Base-by-base conservation (phyloP, 2,797 vertebrate species). In the Artibeus lituratus region DNA sequence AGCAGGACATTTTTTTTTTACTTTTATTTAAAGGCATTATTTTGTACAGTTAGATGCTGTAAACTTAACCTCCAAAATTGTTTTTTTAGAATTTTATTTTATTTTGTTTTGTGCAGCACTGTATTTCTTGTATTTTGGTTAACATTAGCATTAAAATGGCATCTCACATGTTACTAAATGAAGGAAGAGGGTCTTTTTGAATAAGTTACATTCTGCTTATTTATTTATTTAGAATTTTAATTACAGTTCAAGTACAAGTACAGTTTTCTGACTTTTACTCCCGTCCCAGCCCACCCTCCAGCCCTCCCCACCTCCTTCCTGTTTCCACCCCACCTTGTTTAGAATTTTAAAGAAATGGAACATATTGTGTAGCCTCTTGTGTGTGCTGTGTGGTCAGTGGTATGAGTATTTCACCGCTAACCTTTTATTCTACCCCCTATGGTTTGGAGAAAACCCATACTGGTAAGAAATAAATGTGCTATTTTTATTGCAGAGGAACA, bases 131-230 rank as follows among this genome's bases (percentile, higher is more conserved):
- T 72, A 42, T 83, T 94, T 87, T 95, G 91, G 89, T 91, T 96
- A 98, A 97, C 1, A 42, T 42, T 42, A 42, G 4, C 39, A 42
- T 42, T 42, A 42, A 42, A 42, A 42, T 42, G 4, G 7, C 7
- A 42, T 7, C 39, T 42, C 39, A 42, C 39, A 42, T 42, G 39
- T 42, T 42, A 42, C 39, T 15, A 88, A 98, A 97, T 95, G 97
- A 97, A 51, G 92, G 87, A 89, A 96, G 77, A 70, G 87, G 78
- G 82, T 39, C 91, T 67, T 94, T 93, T 95, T 92, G 96, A 97
- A 98, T 83, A 96, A 90, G 95, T 93, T 97, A 98, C 78, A 85
- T 87, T 97, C 96, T 92, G 78, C 65, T 96, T 98, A 42, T 94
- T 95, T 95, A 92, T 49, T 49, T 49, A 47, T 49, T 49, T 49